Base-by-base conservation (phyloP, 2,113 vertebrate species). In the Crypturellus undulatus region DNA sequence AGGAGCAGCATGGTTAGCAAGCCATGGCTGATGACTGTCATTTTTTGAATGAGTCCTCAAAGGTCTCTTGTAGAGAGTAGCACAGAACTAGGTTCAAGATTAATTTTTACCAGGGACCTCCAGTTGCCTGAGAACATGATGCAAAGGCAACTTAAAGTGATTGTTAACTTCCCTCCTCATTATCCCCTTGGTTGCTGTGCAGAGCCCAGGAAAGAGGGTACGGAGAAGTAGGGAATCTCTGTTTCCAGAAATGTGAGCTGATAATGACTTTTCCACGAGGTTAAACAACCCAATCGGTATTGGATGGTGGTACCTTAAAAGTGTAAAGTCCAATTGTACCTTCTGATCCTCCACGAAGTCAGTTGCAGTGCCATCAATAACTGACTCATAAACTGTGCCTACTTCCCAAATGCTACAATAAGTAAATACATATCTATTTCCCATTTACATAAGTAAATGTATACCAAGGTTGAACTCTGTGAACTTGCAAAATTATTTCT, bases 281-380 rank as follows among this genome's bases (percentile, higher is more conserved):
- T 82, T 93, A 93, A 97, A 92, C 51, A 93, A 89, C 71, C 56
- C 32, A 72, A 96, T 94, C 90, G 93, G 83, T 95, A 92, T 21
- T 88, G 67, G 36, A 45, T 76, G 56, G 79, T 68, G 71, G 60
- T 65, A 93, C 73, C 93, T 95, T 87, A 75, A 89, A 97, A 96
- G 85, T 93, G 54, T 92, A 97, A 97, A 97, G 92, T 96, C 87
- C 90, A 96, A 73, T 93, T 94, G 52, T 89, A 51, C 69, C 96
- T 93, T 90, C 92, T 97, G 93, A 88, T 94, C 91, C 15, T 10
- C 87, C 89, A 62, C 65, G 79, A 87, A 94, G 34, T 62, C 60
- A 76, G 96, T 97, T 96, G 95, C 77, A 92, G 75, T 72, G 92
- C 64, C 89, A 97, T 97, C 96, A 97, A 97, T 97, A 97, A 98